Evolutionary conservation across 2,113 vertebrate species (phyloP).

Genomic region (Pardalotus punctatus): DNA sequence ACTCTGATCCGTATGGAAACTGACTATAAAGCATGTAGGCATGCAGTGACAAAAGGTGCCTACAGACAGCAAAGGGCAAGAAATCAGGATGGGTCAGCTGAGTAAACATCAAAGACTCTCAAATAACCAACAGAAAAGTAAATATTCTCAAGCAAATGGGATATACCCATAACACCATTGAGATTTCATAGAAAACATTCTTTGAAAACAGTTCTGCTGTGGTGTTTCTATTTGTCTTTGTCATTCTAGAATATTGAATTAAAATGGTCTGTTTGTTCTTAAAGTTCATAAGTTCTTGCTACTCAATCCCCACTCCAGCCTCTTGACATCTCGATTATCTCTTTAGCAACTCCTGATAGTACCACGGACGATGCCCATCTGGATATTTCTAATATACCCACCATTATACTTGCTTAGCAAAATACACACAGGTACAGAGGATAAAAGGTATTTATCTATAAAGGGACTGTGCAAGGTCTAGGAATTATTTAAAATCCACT

Average conservation of each 20-base stretch:
- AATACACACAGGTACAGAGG: neutral
- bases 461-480: neutral
- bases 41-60: conserved; percentile 12
- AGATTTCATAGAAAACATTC: conserved; percentile 21
- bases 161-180: neutral
- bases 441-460: conserved; percentile 27
- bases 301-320: neutral
- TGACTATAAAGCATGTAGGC: neutral
- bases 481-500: conserved; percentile 40
- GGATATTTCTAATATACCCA: neutral
- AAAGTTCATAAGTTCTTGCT: neutral
- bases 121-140: conserved; percentile 30
- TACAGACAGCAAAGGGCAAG: neutral
- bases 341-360: neutral
- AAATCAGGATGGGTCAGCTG: conserved; percentile 37
- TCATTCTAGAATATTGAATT: conserved; percentile 26
- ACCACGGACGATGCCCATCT: neutral
- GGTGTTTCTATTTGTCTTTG: conserved; percentile 21
- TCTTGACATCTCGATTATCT: neutral
- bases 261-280: neutral
- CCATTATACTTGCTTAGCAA: neutral
- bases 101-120: conserved; percentile 39
- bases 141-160: conserved; percentile 25
- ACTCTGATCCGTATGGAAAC: neutral
- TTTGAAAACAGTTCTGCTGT: conserved; percentile 24